A percentile compares a stretch with the other conserved stretches of the same genome.
phyloP scores from a whole-genome alignment of 1,140 invertebrate genomes.

The Sitophilus oryzae region DNA sequence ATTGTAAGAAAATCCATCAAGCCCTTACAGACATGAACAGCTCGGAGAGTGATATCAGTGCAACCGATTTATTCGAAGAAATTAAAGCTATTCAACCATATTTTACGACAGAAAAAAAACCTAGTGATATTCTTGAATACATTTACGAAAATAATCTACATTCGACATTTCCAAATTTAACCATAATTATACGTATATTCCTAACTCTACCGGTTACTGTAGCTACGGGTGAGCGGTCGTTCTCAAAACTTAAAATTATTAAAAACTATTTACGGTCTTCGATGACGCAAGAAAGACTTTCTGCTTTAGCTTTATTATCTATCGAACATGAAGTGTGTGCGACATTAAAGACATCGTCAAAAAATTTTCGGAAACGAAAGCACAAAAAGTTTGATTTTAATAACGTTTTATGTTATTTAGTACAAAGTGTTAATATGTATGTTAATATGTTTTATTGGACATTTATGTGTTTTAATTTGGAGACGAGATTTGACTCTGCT shows the following conservation, averaged over 20 bases:
- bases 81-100: too few species aligned
- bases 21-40: constrained; percentile 9
- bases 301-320: too few species aligned
- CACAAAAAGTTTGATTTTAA: neutral
- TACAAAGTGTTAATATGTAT: neutral
- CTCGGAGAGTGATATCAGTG: constrained; percentile 10
- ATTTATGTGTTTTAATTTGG: constrained; percentile 1
- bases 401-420: neutral
- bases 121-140: too few species aligned
- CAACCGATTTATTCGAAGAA: constrained; percentile 14
- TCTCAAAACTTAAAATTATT: too few species aligned
- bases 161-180: too few species aligned
- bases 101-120: too few species aligned
- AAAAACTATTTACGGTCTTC: constrained; percentile 9
- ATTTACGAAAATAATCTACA: too few species aligned
- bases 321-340: constrained; percentile 1
- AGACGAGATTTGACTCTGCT: neutral
- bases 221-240: constrained; percentile 4
- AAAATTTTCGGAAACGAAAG: constrained; percentile 8
- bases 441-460: neutral
- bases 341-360: constrained; percentile 5
- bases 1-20: too few species aligned
- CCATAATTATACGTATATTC: too few species aligned
- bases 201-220: too few species aligned
- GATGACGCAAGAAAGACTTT: neutral